phyloP scores from a whole-genome alignment of 2,888 invertebrate species.

The Alviniconcha strummeri region DNA sequence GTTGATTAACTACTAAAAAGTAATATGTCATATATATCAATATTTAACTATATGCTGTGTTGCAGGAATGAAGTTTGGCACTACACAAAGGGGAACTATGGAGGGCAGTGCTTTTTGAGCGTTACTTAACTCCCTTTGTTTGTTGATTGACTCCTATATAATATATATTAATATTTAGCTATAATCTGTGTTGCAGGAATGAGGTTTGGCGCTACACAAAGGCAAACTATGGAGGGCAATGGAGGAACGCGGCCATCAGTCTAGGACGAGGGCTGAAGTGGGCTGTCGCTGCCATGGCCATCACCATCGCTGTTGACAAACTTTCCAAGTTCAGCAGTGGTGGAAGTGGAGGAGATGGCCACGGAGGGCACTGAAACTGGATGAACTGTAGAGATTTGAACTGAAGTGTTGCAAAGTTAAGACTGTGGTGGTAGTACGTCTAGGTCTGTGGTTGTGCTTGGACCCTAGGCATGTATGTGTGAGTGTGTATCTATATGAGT shows the following conservation, averaged over 20 bases:
- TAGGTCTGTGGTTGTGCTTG: too few relatives aligned
- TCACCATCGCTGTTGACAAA: constrained; percentile 45
- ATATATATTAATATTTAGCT: too few relatives aligned
- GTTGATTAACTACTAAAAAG: too few relatives aligned
- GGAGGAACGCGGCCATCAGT: constrained; percentile 17
- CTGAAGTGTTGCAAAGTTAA: too few relatives aligned
- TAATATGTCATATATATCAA: too few relatives aligned
- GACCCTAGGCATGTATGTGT: too few relatives aligned
- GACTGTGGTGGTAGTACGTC: too few relatives aligned
- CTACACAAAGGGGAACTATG: constrained; percentile 33
- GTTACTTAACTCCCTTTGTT: too few relatives aligned
- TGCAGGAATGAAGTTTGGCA: constrained; percentile 53
- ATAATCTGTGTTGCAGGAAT: constrained; percentile 40
- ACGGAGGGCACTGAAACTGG: constrained; percentile 21
- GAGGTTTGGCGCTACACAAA: constrained; percentile 48
- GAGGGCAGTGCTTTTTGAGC: background rate
- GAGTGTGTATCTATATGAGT: too few relatives aligned
- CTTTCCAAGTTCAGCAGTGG: constrained; percentile 18
- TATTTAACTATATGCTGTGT: background rate
- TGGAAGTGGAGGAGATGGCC: constrained; percentile 36
- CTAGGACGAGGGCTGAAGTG: constrained; percentile 39
- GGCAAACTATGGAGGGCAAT: constrained; percentile 27
- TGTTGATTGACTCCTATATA: too few relatives aligned
- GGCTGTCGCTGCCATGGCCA: constrained; percentile 45
- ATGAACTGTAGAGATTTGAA: background rate